Conservation (phyloP, 23 tunicate genomes). For the Halocynthia roretzi region DNA sequence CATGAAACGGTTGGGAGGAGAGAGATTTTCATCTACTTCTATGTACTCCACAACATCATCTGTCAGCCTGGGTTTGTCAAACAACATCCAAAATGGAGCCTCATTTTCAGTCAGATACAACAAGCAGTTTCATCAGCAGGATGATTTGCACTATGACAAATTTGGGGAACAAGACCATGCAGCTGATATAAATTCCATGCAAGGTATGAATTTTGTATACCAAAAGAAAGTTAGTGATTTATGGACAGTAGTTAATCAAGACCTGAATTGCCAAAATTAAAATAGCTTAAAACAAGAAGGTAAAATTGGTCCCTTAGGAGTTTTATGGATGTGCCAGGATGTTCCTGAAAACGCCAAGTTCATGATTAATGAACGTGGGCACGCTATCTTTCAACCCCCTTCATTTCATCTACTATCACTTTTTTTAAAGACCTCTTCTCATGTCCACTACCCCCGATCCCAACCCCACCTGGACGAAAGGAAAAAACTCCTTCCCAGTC, state of each 20-base stretch:
- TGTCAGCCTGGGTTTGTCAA: neutral
- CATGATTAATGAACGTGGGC: neutral
- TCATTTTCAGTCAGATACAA: neutral
- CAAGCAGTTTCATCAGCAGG: neutral
- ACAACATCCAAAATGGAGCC: neutral
- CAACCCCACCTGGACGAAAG: neutral
- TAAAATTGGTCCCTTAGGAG: neutral
- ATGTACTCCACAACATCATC: neutral
- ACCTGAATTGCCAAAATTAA: too few species aligned
- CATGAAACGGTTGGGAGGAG: conserved; percentile 11
- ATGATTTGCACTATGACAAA: neutral
- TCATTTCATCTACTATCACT: too few species aligned
- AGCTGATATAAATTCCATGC: neutral
- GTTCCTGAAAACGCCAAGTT: neutral
- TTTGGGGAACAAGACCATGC: neutral
- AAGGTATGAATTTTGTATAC: conserved; percentile 1
- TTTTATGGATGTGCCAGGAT: neutral
- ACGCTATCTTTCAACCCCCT: too few species aligned
- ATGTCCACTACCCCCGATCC: neutral
- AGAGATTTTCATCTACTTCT: neutral
- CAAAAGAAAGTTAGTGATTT: neutral
- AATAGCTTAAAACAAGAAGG: too few species aligned
- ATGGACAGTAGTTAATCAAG: too few species aligned
- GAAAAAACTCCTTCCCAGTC: too few species aligned
- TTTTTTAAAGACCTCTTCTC: neutral